Evolutionary conservation across 2,113 vertebrate species (phyloP).

Genomic region (Rhynchomys soricoides): DNA sequence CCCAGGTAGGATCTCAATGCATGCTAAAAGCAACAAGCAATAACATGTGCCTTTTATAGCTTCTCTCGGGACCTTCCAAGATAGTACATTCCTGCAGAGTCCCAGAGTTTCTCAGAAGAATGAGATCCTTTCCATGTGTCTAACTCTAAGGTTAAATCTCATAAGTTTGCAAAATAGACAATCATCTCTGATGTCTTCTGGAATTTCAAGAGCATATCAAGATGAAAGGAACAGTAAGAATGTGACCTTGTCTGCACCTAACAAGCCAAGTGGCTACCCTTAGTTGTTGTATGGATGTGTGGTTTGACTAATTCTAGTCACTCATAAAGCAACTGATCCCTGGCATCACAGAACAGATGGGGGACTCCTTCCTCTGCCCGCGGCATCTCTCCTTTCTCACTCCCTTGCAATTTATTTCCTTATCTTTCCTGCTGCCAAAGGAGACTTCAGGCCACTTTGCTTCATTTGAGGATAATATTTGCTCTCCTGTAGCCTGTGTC

Average conservation of each 20-base stretch:
- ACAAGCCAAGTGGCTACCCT: background rate
- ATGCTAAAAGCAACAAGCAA: background rate
- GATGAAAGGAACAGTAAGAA: slow-evolving; percentile 1
- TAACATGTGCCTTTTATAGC: background rate
- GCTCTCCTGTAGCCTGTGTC: slow-evolving; percentile 4
- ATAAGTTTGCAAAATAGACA: background rate
- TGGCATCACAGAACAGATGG: background rate
- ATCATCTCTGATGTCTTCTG: background rate
- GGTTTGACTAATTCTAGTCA: background rate
- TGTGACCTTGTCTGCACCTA: background rate
- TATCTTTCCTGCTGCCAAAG: background rate
- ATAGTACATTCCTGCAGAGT: background rate
- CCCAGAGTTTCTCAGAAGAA: background rate
- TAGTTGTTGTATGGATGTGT: background rate
- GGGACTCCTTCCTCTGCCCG: background rate
- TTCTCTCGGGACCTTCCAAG: slow-evolving; percentile 2
- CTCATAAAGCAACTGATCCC: background rate
- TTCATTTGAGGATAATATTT: background rate
- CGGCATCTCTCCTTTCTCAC: background rate
- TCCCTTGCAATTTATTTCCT: background rate
- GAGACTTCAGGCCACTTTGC: background rate
- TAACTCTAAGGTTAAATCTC: background rate
- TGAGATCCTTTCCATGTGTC: background rate
- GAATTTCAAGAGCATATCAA: slow-evolving; percentile 21
- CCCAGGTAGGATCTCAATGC: slow-evolving; percentile 82